These are phyloP conservation scores for Dicyrtoma fusca DNA, from an alignment of 2,888 invertebrate species.

Conservation along the genomic window DNA sequence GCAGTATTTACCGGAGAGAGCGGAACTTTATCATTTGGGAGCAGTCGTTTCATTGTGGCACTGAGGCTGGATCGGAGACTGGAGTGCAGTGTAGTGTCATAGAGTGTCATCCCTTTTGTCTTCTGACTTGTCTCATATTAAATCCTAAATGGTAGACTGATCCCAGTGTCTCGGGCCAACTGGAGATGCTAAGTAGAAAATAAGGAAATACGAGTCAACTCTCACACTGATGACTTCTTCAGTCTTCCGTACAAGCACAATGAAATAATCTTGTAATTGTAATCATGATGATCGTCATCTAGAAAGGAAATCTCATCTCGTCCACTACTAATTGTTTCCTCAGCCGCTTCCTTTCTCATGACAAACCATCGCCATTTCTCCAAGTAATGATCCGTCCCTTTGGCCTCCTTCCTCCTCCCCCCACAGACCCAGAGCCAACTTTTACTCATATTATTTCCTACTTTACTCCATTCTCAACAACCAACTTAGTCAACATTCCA, in stretches of 20 bases:
- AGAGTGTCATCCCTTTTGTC: too few relatives aligned
- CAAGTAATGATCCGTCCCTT: constrained; percentile 32
- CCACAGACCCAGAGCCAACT: neutral
- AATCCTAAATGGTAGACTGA: too few relatives aligned
- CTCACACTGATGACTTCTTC: constrained; percentile 26
- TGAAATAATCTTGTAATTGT: constrained; percentile 28
- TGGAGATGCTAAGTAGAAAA: neutral
- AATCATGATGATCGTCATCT: constrained; percentile 24
- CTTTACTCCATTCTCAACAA: neutral
- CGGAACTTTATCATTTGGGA: too few relatives aligned
- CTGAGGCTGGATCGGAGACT: too few relatives aligned
- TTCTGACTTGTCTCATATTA: too few relatives aligned
- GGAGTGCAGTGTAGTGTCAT: too few relatives aligned
- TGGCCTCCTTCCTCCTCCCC: constrained; percentile 1
- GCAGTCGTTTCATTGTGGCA: too few relatives aligned
- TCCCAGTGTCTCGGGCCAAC: too few relatives aligned
- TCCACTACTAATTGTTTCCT: constrained; percentile 34
- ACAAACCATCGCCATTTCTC: constrained; percentile 18
- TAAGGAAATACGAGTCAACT: constrained; percentile 10
- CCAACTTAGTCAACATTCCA: neutral
- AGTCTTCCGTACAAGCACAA: constrained; percentile 28
- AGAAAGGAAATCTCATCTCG: constrained; percentile 31
- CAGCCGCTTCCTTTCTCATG: constrained; percentile 19
- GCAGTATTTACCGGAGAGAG: too few relatives aligned
- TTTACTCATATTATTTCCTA: too few relatives aligned